Conservation (phyloP, 1,140 invertebrate genomes). For the Sycophila sp. region DNA sequence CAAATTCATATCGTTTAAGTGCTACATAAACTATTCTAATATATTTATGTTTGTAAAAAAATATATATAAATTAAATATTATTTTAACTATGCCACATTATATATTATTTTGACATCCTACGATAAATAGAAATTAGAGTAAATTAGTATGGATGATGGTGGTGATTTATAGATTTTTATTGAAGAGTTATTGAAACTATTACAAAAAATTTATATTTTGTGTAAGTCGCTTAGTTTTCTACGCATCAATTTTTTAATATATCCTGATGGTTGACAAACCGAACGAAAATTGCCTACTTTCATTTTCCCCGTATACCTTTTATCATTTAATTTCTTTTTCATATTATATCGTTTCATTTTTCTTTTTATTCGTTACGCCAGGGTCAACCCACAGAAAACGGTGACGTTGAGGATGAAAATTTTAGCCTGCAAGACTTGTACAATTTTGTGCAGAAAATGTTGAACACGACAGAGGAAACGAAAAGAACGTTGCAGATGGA, state of each 20-base stretch:
- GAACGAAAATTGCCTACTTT: slow-evolving; percentile 32
- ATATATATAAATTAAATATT: slow-evolving; percentile 30
- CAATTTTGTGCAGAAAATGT: slow-evolving; percentile 46
- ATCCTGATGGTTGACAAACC: slow-evolving; percentile 32
- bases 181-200: background rate
- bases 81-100: slow-evolving; percentile 30
- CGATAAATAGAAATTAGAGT: no score
- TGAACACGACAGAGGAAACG: slow-evolving; percentile 49
- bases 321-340: slow-evolving; percentile 20
- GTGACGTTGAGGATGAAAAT: slow-evolving; percentile 16
- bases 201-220: slow-evolving; percentile 14
- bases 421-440: slow-evolving; percentile 46
- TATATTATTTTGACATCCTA: no score
- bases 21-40: slow-evolving; percentile 56
- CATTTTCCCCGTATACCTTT: no score
- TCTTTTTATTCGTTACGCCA: slow-evolving; percentile 33
- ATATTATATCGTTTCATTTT: slow-evolving; percentile 17
- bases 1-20: slow-evolving; percentile 51
- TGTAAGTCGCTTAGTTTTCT: slow-evolving; percentile 1
- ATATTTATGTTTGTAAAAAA: slow-evolving; percentile 51
- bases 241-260: slow-evolving; percentile 23
- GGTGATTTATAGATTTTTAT: background rate
- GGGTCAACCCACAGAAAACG: slow-evolving; percentile 26
- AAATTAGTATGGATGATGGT: no score
- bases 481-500: slow-evolving; percentile 50